phyloP scores from a whole-genome alignment of 2,113 vertebrate genomes.

The Tamias sibiricus region DNA sequence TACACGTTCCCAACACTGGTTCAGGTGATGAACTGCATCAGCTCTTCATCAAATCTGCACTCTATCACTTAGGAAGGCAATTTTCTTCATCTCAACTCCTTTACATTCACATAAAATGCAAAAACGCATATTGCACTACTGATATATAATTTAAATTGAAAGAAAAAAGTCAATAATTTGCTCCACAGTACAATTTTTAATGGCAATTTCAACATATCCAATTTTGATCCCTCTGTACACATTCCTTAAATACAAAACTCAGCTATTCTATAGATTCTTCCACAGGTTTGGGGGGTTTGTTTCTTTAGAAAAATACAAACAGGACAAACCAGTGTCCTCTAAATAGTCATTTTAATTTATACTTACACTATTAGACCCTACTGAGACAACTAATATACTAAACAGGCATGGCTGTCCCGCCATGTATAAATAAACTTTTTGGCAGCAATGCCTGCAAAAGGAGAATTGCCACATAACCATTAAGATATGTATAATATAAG shows the following conservation, averaged over 20 bases:
- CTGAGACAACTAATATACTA: background rate
- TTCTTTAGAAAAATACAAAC: background rate
- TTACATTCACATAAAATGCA: constrained; percentile 60
- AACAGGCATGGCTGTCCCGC: background rate
- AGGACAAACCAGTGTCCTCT: background rate
- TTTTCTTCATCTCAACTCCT: constrained; percentile 42
- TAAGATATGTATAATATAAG: background rate
- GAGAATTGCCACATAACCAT: background rate
- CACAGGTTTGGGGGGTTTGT: background rate
- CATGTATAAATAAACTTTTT: constrained; percentile 72
- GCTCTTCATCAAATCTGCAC: constrained; percentile 57
- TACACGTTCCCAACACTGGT: constrained; percentile 56
- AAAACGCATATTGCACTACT: constrained; percentile 22
- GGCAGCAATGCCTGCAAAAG: constrained; percentile 44
- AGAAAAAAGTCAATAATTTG: constrained; percentile 63
- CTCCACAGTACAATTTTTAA: background rate
- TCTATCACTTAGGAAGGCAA: constrained; percentile 64
- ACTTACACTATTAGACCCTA: background rate
- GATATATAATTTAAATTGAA: constrained; percentile 67
- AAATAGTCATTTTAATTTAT: background rate
- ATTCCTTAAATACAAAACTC: constrained; percentile 18
- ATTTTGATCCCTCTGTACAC: background rate
- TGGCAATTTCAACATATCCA: constrained; percentile 15
- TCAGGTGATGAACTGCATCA: constrained; percentile 54
- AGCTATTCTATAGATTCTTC: background rate